Evolutionary conservation across 2,797 vertebrate genomes (phyloP), one percentile per base, ranked within the genome.

Genomic region (Typhlichthys subterraneus): DNA sequence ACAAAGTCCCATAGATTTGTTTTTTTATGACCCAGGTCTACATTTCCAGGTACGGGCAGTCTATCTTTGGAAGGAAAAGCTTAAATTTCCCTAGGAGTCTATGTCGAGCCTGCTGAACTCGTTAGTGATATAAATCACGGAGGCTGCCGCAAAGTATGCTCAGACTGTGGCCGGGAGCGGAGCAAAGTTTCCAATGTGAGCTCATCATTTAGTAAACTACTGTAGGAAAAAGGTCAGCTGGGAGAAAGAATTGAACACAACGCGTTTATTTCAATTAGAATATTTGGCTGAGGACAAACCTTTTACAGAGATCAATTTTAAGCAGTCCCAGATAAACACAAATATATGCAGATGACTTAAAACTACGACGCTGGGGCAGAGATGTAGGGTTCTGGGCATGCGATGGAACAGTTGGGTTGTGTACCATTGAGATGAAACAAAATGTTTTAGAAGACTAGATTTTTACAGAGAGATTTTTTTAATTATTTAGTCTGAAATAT

Each of bases 141-240:
- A 74, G 68, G 87, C 85, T 89, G 91, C 87, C 84, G 53, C 31
- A 89, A 92, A 88, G 89, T 77, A 75, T 91, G 85, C 89, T 93
- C 87, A 80, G 91, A 89, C 82, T 92, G 88, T 91, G 88, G 80
- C 87, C 90, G 70, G 77, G 79, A 76, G 76, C 79, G 70, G 55
- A 85, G 77, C 87, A 93, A 94, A 89, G 59, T 94, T 95, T 95
- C 93, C 93, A 93, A 68, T 70, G 77, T 95, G 92, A 95, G 88
- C 85, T 95, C 91, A 97, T 94, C 81, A 85, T 92, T 91, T 80
- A 61, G 81, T 88, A 70, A 85, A 92, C 87, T 81, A 89, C 73
- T 83, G 59, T 84, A 76, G 90, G 86, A 92, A 92, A 92, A 23
- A 91, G 89, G 79, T 83, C 83, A 87, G 82, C 67, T 62, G 63